Conservation (phyloP, 2,797 vertebrate genomes). For the Sparidentex hasta region DNA sequence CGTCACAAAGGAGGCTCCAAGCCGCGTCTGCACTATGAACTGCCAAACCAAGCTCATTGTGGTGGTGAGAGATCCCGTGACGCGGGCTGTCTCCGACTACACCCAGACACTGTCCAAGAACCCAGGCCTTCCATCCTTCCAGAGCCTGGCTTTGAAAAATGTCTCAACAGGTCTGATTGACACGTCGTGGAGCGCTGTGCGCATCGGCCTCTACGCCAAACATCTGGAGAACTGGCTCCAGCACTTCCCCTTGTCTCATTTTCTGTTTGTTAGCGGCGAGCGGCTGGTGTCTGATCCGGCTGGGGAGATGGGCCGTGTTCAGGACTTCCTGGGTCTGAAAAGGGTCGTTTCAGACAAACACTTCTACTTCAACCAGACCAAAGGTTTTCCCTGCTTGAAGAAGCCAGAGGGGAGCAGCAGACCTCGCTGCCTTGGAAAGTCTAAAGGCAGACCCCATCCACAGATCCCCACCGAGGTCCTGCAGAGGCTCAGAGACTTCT, state of each 20-base stretch:
- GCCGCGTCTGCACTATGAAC: conserved; percentile 90
- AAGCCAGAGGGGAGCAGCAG: conserved; percentile 91
- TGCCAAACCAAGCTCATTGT: conserved; percentile 93
- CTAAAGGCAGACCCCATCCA: conserved; percentile 94
- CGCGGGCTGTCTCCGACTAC: conserved; percentile 94
- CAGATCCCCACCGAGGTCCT: conserved; percentile 88
- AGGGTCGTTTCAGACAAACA: conserved; percentile 93
- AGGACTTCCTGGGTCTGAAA: conserved; percentile 95
- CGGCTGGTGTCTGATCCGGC: conserved; percentile 93
- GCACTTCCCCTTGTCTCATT: conserved; percentile 91
- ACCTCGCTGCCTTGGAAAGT: conserved; percentile 93
- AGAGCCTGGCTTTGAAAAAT: conserved; percentile 92
- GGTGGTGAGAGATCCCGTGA: conserved; percentile 94
- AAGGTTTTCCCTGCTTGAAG: conserved; percentile 96
- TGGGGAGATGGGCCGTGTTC: conserved; percentile 92
- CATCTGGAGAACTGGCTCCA: conserved; percentile 95
- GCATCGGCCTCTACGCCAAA: conserved; percentile 94
- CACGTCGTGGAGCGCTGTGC: conserved; percentile 93
- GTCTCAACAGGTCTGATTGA: conserved; percentile 89
- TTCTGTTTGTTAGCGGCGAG: conserved; percentile 95
- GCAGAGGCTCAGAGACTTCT: conserved; percentile 92
- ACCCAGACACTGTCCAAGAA: conserved; percentile 95
- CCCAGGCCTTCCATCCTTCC: conserved; percentile 92
- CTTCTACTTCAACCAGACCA: conserved; percentile 97
- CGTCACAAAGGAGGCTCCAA: conserved; percentile 92